phyloP scores from a whole-genome alignment of 2,113 vertebrate genomes.

The Dipodomys merriami region DNA sequence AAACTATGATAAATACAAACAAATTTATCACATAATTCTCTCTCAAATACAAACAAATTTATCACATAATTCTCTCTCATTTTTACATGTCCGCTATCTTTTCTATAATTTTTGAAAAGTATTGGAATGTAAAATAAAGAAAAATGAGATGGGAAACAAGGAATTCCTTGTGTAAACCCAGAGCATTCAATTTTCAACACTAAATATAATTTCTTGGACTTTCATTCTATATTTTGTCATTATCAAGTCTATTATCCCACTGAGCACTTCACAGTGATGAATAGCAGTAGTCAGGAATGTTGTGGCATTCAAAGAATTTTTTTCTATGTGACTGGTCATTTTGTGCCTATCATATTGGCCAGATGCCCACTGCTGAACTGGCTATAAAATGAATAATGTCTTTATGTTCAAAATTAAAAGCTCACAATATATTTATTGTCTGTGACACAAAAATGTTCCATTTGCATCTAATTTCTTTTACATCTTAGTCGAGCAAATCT shows the following conservation, averaged over 20 bases:
- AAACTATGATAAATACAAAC: too few relatives aligned
- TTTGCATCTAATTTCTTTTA: slow-evolving; percentile 79
- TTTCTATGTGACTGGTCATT: slow-evolving; percentile 71
- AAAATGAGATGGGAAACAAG: not conserved
- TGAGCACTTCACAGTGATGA: slow-evolving; percentile 53
- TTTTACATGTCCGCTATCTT: not conserved
- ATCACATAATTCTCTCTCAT: not conserved
- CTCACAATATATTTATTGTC: slow-evolving; percentile 84
- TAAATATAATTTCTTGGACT: slow-evolving; percentile 38
- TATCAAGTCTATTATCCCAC: slow-evolving; percentile 35
- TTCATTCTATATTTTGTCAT: slow-evolving; percentile 24
- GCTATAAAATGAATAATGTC: slow-evolving; percentile 84
- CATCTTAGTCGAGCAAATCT: slow-evolving; percentile 63
- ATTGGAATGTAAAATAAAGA: slow-evolving; percentile 43
- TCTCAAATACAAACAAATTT: not conserved
- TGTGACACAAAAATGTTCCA: slow-evolving; percentile 68
- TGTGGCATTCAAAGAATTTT: slow-evolving; percentile 62
- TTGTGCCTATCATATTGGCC: slow-evolving; percentile 71
- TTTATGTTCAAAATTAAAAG: slow-evolving; percentile 81
- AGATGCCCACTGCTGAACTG: slow-evolving; percentile 70
- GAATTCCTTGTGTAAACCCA: not conserved
- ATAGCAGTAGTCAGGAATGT: slow-evolving; percentile 58
- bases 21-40: too few relatives aligned
- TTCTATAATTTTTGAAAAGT: not conserved
- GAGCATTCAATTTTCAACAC: not conserved